These are phyloP conservation scores for Idris sp. DNA, from an alignment of 1,140 invertebrate genomes.

Conservation along the genomic window DNA sequence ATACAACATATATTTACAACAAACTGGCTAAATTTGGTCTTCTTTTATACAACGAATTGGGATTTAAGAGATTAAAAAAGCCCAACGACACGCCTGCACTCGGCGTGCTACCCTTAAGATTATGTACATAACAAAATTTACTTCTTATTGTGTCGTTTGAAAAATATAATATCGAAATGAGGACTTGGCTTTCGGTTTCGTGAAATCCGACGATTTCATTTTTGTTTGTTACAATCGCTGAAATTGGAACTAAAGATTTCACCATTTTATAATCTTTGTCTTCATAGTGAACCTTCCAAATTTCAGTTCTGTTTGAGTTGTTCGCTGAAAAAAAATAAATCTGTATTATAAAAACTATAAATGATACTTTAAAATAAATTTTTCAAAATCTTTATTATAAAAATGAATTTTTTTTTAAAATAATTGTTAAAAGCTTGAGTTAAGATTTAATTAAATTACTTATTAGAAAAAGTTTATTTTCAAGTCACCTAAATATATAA, in stretches of 20 bases:
- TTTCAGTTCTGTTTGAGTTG: constrained; percentile 2
- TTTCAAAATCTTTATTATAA: background rate
- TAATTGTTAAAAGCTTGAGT: too few species aligned
- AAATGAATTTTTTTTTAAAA: background rate
- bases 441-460: too few species aligned
- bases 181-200: constrained; percentile 14
- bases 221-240: constrained; percentile 27
- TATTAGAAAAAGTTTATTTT: background rate
- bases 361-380: background rate
- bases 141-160: constrained; percentile 22
- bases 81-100: constrained; percentile 7
- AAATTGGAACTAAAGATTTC: constrained; percentile 23
- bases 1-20: too few species aligned
- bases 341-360: too few species aligned
- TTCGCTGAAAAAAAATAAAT: constrained; percentile 16
- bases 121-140: constrained; percentile 26
- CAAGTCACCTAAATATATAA: constrained; percentile 30
- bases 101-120: background rate
- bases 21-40: constrained; percentile 17
- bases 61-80: constrained; percentile 35
- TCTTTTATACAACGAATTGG: constrained; percentile 35
- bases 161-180: constrained; percentile 20
- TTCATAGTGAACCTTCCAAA: constrained; percentile 23
- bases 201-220: constrained; percentile 39
- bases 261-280: constrained; percentile 24